A percentile compares a stretch with the other conserved stretches of the same genome.
Evolutionary conservation across 2,888 invertebrate genomes (phyloP).

Genomic region (Caenorhabditis macrosperma): DNA sequence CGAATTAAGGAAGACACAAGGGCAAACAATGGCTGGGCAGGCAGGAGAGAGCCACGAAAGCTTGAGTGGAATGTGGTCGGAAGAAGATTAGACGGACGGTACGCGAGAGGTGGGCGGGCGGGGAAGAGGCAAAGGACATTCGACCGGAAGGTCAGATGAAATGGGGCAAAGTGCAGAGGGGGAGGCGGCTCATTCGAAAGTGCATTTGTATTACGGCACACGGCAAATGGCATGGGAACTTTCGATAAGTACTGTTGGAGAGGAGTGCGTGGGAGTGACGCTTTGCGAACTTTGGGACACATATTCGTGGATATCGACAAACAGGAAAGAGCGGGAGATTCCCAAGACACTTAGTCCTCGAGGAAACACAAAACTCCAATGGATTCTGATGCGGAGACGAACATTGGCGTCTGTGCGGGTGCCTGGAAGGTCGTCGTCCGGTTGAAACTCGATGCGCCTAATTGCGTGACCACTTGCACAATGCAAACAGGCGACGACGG

Average conservation of each 20-base stretch:
- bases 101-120: not conserved
- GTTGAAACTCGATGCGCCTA: conserved; percentile 53
- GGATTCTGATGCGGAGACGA: conserved; percentile 19
- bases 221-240: conserved; percentile 18
- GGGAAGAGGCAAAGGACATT: not conserved
- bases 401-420: conserved; percentile 36
- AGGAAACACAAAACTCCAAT: conserved; percentile 19
- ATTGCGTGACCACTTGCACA: conserved; percentile 53
- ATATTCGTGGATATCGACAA: conserved; percentile 23
- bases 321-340: not conserved
- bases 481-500: conserved; percentile 40
- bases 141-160: conserved; percentile 1
- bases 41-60: conserved; percentile 19
- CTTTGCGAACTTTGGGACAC: conserved; percentile 13
- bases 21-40: conserved; percentile 52
- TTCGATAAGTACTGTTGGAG: not conserved
- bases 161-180: not conserved
- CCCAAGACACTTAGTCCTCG: not conserved
- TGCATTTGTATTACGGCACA: not conserved
- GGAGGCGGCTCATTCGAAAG: no score
- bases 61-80: conserved; percentile 56
- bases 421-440: conserved; percentile 7
- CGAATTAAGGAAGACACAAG: conserved; percentile 36
- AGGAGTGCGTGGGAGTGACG: conserved; percentile 19
- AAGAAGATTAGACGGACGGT: conserved; percentile 43